phyloP scores from a whole-genome alignment of 2,888 invertebrate genomes.

The Bombyx huttoni region DNA sequence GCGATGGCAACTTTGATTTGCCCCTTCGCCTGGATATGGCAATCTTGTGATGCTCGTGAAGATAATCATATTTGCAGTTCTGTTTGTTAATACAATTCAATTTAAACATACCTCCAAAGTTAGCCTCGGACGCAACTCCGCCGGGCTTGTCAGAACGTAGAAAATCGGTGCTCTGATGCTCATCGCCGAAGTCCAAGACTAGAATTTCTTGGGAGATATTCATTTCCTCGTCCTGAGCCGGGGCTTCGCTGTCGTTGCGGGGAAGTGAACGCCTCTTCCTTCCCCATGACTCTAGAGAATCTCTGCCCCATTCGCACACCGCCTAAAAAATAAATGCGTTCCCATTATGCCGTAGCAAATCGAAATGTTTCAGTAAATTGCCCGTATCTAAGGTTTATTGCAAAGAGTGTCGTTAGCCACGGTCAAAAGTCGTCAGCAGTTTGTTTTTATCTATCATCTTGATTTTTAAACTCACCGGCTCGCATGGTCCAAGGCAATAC shows the following conservation, averaged over 20 bases:
- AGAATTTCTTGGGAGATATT: constrained; percentile 95
- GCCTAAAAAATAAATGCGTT: constrained; percentile 70
- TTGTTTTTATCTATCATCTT: not conserved
- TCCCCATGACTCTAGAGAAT: constrained; percentile 92
- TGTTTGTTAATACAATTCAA: constrained; percentile 1
- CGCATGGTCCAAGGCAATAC: constrained; percentile 94
- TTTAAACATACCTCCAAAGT: constrained; percentile 76
- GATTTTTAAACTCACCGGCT: constrained; percentile 77
- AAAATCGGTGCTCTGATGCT: constrained; percentile 83
- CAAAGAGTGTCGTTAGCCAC: not conserved
- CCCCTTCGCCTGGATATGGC: too few relatives aligned
- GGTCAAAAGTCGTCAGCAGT: not conserved
- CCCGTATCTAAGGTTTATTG: constrained; percentile 12
- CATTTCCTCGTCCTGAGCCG: constrained; percentile 85
- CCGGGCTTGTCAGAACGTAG: constrained; percentile 82
- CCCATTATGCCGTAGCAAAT: constrained; percentile 3
- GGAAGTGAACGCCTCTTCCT: constrained; percentile 84
- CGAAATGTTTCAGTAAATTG: not conserved
- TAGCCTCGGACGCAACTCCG: constrained; percentile 71
- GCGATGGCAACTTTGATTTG: too few relatives aligned
- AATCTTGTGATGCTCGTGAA: not conserved
- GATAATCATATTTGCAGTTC: not conserved
- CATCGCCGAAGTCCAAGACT: constrained; percentile 93
- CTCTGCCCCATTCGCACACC: constrained; percentile 92
- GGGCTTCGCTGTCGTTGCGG: constrained; percentile 73